Evolutionary conservation across 2,113 vertebrate genomes (phyloP).

Genomic region (Parotia lawesii): DNA sequence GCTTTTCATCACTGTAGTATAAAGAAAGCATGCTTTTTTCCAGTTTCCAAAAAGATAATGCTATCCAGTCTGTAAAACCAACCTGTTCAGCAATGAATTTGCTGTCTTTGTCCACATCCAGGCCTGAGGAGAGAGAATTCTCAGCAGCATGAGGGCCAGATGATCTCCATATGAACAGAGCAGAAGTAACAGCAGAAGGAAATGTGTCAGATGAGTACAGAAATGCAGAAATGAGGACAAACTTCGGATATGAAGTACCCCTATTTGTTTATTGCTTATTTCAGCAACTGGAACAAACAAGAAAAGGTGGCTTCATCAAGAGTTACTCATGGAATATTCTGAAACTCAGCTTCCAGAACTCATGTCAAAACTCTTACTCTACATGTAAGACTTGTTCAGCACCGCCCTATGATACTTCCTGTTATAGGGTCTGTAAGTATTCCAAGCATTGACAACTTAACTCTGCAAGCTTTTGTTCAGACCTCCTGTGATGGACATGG

Average conservation of each 20-base stretch:
- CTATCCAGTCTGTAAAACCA: background rate
- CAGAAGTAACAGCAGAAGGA: background rate
- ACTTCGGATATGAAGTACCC: background rate
- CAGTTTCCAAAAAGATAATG: background rate
- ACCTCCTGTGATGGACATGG: background rate
- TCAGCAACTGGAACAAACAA: background rate
- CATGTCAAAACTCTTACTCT: background rate
- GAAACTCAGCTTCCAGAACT: background rate
- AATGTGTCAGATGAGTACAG: background rate
- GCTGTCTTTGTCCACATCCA: background rate
- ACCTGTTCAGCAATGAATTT: background rate
- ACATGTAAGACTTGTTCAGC: background rate
- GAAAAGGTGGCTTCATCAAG: background rate
- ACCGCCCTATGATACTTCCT: background rate
- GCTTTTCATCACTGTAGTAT: background rate
- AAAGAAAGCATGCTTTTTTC: background rate
- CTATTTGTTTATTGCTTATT: background rate
- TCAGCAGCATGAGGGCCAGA: background rate
- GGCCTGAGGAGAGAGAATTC: background rate
- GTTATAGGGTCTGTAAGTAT: background rate
- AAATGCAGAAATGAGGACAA: background rate
- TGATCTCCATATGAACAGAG: background rate
- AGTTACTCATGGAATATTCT: background rate
- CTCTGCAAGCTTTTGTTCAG: background rate
- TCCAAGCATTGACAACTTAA: background rate